Conservation (phyloP, 2,113 vertebrate species). For the Rattus norvegicus region DNA sequence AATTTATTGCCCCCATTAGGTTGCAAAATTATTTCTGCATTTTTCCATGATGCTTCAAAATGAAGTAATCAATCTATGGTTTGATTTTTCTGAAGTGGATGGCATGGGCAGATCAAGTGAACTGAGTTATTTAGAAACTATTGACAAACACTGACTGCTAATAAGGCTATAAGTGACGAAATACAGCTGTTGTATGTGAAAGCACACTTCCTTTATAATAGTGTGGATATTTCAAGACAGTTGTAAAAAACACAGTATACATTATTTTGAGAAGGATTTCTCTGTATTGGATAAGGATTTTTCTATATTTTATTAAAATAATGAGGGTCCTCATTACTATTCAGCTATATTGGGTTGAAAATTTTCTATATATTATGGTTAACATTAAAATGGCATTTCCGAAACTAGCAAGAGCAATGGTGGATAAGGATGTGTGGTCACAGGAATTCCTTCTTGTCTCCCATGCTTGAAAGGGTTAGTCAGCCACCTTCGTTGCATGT, state of each 20-base stretch:
- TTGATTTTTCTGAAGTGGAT: not conserved
- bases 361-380: not conserved
- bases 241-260: not conserved
- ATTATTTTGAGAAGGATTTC: constrained; percentile 9
- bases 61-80: not conserved
- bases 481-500: not conserved
- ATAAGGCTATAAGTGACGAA: not conserved
- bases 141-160: not conserved
- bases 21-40: not conserved
- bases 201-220: not conserved
- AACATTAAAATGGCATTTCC: not conserved
- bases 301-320: not conserved
- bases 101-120: not conserved
- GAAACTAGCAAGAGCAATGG: not conserved
- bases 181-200: not conserved
- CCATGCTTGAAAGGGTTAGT: not conserved
- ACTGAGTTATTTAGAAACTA: not conserved
- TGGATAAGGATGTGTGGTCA: not conserved
- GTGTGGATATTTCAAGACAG: not conserved
- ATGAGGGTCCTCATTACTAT: not conserved
- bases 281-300: not conserved
- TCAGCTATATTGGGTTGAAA: not conserved
- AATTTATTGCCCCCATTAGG: not conserved
- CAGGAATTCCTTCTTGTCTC: not conserved
- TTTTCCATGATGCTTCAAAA: constrained; percentile 24